These are phyloP conservation scores for Neomorphus geoffroyi DNA, from an alignment of 2,797 vertebrate genomes.

Conservation along the genomic window DNA sequence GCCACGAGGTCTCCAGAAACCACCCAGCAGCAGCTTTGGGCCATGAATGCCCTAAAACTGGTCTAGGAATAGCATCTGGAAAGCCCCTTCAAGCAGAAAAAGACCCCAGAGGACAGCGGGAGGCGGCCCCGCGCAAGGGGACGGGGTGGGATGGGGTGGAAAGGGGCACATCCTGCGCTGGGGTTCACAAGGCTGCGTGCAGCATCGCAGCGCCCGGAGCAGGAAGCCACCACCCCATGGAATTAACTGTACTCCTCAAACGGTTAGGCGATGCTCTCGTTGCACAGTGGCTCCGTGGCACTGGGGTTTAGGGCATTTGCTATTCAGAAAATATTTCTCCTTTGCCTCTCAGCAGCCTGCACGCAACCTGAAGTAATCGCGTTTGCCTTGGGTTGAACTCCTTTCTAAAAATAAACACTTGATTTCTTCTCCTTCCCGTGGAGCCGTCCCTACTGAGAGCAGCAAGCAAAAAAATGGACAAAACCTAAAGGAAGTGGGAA, in stretches of 20 bases:
- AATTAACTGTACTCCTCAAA: rapidly evolving
- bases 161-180: not conserved
- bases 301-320: not conserved
- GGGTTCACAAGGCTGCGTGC: rapidly evolving
- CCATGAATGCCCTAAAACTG: not conserved
- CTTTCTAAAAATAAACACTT: conserved; percentile 36
- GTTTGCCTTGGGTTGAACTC: conserved; percentile 43
- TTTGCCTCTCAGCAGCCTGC: not conserved
- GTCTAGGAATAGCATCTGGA: not conserved
- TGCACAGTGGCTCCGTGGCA: rapidly evolving
- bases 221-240: not conserved
- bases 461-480: not conserved
- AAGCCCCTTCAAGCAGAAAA: not conserved
- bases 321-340: not conserved
- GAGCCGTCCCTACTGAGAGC: not conserved
- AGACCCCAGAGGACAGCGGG: not conserved
- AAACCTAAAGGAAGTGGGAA: not conserved
- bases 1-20: not conserved
- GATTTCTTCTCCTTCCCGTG: not conserved
- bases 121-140: not conserved
- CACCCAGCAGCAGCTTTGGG: not conserved
- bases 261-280: rapidly evolving
- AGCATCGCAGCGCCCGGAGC: rapidly evolving
- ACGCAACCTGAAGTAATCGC: not conserved
- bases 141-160: rapidly evolving